phyloP scores from a whole-genome alignment of 2,113 vertebrate species.

The Python bivittatus region DNA sequence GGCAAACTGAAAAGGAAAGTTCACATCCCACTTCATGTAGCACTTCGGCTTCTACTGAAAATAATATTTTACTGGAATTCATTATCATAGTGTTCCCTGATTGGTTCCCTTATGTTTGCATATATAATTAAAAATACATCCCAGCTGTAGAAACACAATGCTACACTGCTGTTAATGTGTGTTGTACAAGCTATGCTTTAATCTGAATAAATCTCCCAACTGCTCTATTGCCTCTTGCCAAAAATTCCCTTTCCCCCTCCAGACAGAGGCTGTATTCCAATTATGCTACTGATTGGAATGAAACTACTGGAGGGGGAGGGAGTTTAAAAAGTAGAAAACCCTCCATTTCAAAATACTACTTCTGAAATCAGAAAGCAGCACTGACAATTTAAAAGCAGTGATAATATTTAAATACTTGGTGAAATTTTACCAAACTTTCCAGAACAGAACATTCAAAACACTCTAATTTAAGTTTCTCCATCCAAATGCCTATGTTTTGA shows the following conservation, averaged over 20 bases:
- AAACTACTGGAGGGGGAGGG: constrained; percentile 62
- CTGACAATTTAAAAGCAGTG: constrained; percentile 16
- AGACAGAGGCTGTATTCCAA: constrained; percentile 77
- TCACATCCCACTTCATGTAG: constrained; percentile 50
- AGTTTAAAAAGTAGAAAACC: constrained; percentile 37
- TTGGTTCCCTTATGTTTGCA: constrained; percentile 65
- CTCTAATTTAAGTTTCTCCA: constrained; percentile 29
- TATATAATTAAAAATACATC: constrained; percentile 65
- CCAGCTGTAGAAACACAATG: constrained; percentile 74
- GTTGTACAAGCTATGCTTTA: constrained; percentile 71
- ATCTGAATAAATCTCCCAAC: constrained; percentile 78
- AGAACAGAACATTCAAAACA: background rate
- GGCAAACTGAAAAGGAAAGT: background rate
- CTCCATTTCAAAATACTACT: constrained; percentile 39
- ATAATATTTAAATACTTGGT: background rate
- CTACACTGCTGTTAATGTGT: constrained; percentile 66
- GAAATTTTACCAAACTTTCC: background rate
- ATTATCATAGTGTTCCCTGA: constrained; percentile 51
- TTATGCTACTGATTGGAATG: constrained; percentile 78
- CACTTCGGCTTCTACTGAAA: constrained; percentile 40
- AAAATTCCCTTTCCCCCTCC: constrained; percentile 78
- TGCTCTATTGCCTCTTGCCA: constrained; percentile 73
- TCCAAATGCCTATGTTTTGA: constrained; percentile 53
- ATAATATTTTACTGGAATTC: constrained; percentile 54
- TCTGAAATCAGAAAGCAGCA: constrained; percentile 37